Evolutionary conservation across 2,888 invertebrate species (phyloP), one percentile per base, ranked within the genome.

Genomic region (Pseudolycoriella hygida): DNA sequence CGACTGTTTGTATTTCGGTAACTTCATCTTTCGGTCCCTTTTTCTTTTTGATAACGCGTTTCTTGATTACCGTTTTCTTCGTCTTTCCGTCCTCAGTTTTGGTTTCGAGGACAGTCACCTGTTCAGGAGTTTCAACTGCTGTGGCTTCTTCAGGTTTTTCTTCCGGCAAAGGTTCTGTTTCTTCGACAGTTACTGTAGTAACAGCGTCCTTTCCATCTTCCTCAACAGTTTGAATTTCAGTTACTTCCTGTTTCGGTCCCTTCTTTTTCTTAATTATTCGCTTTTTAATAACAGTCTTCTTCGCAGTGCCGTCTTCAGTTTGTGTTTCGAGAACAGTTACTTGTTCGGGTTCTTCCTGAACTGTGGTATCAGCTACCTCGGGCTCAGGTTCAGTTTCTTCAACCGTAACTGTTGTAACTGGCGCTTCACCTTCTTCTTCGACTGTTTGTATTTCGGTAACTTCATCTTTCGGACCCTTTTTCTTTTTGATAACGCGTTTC

Each of bases 391-490:
- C 43, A 62, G 60, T 2, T 46, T 14, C 54, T 50, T 47, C 51
- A 17, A 50, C 47, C 6, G 48, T 50, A 3, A 60, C 51, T 0
- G 56, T 55, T 0, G 52, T 60, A 3, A 56, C 55, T 0, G 66
- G 64, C 39, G 4, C 51, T 49, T 61, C 56, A 10, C 57, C 62
- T 50, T 63, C 64, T 53, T 63, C 60, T 50, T 57, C 56, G 14
- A 62, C 55, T 3, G 63, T 64, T 30, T 60, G 53, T 43, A 64
- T 61, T 54, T 62, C 59, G 1, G 62, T 65, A n/a, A 61, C 53
- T 51, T 67, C 60, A 41, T 61, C 53, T 54, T 60, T 60, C 39
- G 51, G 49, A 44, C 58, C 67, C 50, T 52, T 60, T 2, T 55
- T 55, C 54, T 59, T 62, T 46, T 55, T 61, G 39, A 60, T 56